phyloP scores from a whole-genome alignment of 1,140 invertebrate species.

The Drosophila orena region DNA sequence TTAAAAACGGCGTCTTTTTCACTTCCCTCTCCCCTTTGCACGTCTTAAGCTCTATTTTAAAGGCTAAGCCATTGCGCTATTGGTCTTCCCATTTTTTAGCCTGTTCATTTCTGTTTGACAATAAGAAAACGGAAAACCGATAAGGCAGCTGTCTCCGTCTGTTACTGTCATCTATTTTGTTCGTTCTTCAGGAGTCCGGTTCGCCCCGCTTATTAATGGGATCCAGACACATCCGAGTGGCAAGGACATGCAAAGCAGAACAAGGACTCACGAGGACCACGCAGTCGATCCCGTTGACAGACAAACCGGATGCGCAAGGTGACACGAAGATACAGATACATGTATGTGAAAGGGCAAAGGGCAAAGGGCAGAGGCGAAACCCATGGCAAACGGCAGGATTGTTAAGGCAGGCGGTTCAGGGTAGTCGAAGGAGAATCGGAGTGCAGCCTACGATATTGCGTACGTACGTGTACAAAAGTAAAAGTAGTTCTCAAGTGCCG shows the following conservation, averaged over 20 bases:
- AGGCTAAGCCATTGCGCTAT: neutral
- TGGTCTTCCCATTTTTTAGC: too few species aligned
- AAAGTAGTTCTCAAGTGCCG: slow-evolving; percentile 75
- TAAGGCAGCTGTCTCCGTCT: neutral
- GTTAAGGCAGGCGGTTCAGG: slow-evolving; percentile 3
- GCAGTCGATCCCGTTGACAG: slow-evolving; percentile 12
- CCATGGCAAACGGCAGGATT: slow-evolving; percentile 21
- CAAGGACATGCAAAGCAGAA: slow-evolving; percentile 56
- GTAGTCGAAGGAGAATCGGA: neutral
- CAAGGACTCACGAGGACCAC: neutral
- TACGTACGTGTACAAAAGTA: slow-evolving; percentile 79
- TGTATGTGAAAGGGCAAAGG: slow-evolving; percentile 18
- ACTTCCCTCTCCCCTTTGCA: neutral
- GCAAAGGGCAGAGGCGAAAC: too few species aligned
- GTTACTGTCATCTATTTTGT: neutral
- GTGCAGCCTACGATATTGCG: slow-evolving; percentile 59
- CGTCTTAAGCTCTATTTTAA: neutral
- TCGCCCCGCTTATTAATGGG: slow-evolving; percentile 24
- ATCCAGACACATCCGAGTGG: slow-evolving; percentile 13
- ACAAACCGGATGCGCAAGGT: slow-evolving; percentile 48
- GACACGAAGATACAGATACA: slow-evolving; percentile 53
- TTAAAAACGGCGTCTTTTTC: neutral
- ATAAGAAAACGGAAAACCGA: neutral
- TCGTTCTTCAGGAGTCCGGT: slow-evolving; percentile 1
- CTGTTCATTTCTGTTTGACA: too few species aligned